Evolutionary conservation across 2,888 invertebrate species (phyloP).

Genomic region (Agonopterix arenella): DNA sequence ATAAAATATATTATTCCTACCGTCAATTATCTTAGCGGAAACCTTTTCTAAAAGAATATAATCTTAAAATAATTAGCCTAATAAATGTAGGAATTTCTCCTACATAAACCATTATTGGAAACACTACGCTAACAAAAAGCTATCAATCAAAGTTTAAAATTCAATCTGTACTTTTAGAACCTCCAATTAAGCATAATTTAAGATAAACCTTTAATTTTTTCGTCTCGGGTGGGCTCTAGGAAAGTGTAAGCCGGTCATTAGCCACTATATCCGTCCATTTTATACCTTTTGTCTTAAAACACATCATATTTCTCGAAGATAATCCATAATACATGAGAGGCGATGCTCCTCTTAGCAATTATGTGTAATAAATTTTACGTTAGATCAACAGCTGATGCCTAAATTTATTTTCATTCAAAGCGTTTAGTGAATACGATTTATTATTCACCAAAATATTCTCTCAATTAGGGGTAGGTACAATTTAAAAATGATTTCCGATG

Average conservation of each 20-base stretch:
- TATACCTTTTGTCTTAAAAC: constrained; percentile 64
- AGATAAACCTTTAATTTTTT: constrained; percentile 72
- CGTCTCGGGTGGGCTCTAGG: constrained; percentile 65
- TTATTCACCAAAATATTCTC: neutral
- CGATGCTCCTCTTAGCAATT: constrained; percentile 61
- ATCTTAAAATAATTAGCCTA: constrained; percentile 35
- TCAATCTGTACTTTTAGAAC: constrained; percentile 67
- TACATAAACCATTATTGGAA: constrained; percentile 37
- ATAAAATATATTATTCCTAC: too few relatives aligned
- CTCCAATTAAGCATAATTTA: constrained; percentile 73
- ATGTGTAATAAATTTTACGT: constrained; percentile 69
- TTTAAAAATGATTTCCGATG: neutral
- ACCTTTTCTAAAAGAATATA: too few relatives aligned
- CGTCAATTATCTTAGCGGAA: too few relatives aligned
- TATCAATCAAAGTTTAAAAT: constrained; percentile 70
- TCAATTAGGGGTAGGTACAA: neutral
- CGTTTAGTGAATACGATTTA: neutral
- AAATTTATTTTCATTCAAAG: constrained; percentile 23
- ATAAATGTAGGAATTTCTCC: constrained; percentile 40
- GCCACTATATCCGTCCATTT: constrained; percentile 51
- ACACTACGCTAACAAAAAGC: constrained; percentile 41
- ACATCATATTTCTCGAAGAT: constrained; percentile 56
- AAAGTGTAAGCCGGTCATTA: constrained; percentile 69
- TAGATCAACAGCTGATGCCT: constrained; percentile 61
- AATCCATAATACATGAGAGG: constrained; percentile 72